Evolutionary conservation across 2,888 invertebrate genomes (phyloP).

Genomic region (Hemaris fuciformis): DNA sequence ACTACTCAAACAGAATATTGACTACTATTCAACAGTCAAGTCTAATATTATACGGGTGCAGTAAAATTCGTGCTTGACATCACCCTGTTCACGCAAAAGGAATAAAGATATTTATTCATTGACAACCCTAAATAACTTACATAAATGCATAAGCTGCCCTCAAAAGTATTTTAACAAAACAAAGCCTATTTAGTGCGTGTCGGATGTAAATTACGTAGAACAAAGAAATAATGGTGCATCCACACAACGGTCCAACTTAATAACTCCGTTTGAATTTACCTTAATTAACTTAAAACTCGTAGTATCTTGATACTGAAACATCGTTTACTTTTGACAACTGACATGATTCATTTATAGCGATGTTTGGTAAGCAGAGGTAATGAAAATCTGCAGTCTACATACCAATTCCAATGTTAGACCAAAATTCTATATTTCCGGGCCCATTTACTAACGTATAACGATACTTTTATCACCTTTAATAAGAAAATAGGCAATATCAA

Average conservation of each 20-base stretch:
- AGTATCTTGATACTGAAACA: neutral
- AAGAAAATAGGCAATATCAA: neutral
- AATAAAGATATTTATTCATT: neutral
- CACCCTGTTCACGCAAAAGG: neutral
- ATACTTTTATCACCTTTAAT: neutral
- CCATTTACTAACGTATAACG: neutral
- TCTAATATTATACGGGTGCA: neutral
- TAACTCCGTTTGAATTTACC: neutral
- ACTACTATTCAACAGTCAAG: neutral
- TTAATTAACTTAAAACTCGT: neutral
- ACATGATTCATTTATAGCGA: no score
- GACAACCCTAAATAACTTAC: neutral
- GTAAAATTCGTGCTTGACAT: neutral
- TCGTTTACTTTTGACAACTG: no score
- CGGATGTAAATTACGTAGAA: no score
- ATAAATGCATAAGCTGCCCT: constrained; percentile 5
- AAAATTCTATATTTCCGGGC: neutral
- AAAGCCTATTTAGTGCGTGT: no score
- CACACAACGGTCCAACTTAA: neutral
- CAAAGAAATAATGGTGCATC: neutral
- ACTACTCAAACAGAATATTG: neutral
- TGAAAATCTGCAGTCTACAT: no score
- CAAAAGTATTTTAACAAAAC: neutral
- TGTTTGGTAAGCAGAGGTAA: no score
- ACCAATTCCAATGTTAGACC: no score